Percentiles rank a stretch among this genome's conserved stretches.
These are phyloP conservation scores for Sebastolobus alascanus DNA, from an alignment of 2,797 vertebrate genomes.

Conservation along the genomic window DNA sequence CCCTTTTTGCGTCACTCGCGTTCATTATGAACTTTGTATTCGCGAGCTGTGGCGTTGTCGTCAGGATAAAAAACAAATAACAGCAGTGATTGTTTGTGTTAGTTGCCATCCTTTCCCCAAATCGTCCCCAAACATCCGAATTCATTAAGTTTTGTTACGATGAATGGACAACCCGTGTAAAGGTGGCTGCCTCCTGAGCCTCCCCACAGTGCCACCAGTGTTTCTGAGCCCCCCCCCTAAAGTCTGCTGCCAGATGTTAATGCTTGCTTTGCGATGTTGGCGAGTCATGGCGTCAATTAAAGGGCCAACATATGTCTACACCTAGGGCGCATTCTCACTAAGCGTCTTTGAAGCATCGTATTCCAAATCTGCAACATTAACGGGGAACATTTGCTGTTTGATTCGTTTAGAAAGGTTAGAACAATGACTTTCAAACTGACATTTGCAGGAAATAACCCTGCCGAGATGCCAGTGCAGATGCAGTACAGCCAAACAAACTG, in stretches of 20 bases:
- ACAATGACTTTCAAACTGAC: background rate
- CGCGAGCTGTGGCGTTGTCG: constrained; percentile 1
- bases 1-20: constrained; percentile 20
- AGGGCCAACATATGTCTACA: constrained; percentile 37
- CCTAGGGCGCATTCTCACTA: constrained; percentile 13
- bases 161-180: constrained; percentile 39
- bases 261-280: constrained; percentile 1
- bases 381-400: background rate
- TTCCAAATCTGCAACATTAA: background rate
- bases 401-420: constrained; percentile 6
- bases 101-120: background rate
- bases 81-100: constrained; percentile 15
- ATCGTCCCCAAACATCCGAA: constrained; percentile 19
- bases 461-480: background rate
- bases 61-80: constrained; percentile 14
- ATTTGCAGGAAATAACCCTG: background rate
- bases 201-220: constrained; percentile 28
- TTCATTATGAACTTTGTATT: constrained; percentile 33
- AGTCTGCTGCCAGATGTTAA: constrained; percentile 44
- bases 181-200: constrained; percentile 35
- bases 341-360: background rate
- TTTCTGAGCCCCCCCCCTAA: constrained; percentile 15
- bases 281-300: constrained; percentile 22
- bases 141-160: constrained; percentile 7
- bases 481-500: background rate